A percentile compares a stretch with the other conserved stretches of the same genome.
These are phyloP conservation scores for Thyatira batis DNA, from an alignment of 2,888 invertebrate genomes.

Conservation along the genomic window DNA sequence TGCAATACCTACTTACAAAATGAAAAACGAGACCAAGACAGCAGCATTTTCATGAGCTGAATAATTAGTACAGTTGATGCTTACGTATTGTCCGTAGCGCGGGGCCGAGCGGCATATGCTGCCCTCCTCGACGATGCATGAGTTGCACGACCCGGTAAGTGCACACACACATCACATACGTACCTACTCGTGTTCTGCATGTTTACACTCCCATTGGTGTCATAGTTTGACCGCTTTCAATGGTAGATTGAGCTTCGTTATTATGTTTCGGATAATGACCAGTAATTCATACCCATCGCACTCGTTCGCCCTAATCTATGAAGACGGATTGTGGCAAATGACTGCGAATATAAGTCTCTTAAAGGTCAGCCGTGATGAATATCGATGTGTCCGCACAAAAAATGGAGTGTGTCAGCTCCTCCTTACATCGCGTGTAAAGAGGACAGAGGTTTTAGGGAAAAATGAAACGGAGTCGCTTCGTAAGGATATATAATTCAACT, in stretches of 20 bases:
- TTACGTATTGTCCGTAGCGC: constrained; percentile 77
- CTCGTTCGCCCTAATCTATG: not conserved
- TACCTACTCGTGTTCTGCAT: constrained; percentile 30
- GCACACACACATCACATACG: constrained; percentile 41
- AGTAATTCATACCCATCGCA: not conserved
- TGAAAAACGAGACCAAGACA: not conserved
- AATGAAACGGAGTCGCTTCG: constrained; percentile 5
- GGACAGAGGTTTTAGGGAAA: not conserved
- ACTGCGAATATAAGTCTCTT: not conserved
- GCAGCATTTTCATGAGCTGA: constrained; percentile 4
- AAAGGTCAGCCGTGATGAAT: constrained; percentile 11
- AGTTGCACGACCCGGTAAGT: constrained; percentile 83
- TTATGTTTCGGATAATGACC: not conserved
- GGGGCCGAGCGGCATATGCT: constrained; percentile 79
- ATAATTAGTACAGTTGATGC: constrained; percentile 42
- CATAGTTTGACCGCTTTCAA: constrained; percentile 55
- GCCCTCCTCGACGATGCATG: constrained; percentile 82
- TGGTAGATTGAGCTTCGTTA: constrained; percentile 51
- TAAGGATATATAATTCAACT: constrained; percentile 5
- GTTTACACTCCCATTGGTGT: constrained; percentile 45
- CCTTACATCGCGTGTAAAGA: not conserved
- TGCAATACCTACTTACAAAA: not conserved
- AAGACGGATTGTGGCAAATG: not conserved
- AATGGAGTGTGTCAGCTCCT: not conserved
- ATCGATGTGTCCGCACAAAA: not conserved